Evolutionary conservation across 2,113 vertebrate genomes (phyloP).

Genomic region (Clarias batrachus): DNA sequence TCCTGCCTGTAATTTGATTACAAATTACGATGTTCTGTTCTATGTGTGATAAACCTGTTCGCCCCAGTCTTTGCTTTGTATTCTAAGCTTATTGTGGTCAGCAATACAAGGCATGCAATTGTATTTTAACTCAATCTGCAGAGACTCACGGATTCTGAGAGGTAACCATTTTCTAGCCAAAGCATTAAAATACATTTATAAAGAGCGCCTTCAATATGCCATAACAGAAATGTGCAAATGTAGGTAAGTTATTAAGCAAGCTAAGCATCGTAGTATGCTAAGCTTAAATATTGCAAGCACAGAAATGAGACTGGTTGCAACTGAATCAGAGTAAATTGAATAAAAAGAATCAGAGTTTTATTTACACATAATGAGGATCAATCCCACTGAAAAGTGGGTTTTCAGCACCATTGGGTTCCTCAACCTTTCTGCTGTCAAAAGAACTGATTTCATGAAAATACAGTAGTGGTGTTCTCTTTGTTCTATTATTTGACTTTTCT

Average conservation of each 20-base stretch:
- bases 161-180: background rate
- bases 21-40: slow-evolving; percentile 1
- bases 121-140: background rate
- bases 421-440: background rate
- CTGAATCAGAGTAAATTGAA: background rate
- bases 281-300: background rate
- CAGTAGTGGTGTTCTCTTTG: background rate
- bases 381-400: background rate
- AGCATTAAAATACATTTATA: background rate
- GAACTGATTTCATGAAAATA: background rate
- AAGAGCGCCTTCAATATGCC: background rate
- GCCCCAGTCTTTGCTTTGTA: background rate
- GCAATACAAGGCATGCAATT: slow-evolving; percentile 33
- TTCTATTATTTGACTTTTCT: background rate
- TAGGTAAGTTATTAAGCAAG: background rate
- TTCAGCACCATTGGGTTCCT: background rate
- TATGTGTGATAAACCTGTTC: slow-evolving; percentile 38
- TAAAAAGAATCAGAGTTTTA: background rate
- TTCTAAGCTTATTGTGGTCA: slow-evolving; percentile 20
- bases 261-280: background rate
- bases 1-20: slow-evolving; percentile 14
- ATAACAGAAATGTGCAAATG: background rate
- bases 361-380: background rate
- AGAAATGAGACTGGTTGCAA: background rate
- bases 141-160: background rate